phyloP scores from a whole-genome alignment of 2,113 vertebrate species.

The Leucopsar rothschildi region DNA sequence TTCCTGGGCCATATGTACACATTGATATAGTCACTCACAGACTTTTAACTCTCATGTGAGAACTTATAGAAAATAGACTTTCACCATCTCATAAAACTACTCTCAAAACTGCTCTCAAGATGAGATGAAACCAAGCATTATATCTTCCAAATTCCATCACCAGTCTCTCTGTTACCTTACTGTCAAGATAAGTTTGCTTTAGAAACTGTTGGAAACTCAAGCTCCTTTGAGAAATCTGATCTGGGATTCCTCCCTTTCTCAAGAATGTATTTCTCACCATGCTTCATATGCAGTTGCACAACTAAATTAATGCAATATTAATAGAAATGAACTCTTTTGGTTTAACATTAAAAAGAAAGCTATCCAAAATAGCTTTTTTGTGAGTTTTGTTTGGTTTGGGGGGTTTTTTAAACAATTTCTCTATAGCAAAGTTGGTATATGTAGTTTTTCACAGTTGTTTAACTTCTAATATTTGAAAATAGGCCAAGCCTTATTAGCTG shows the following conservation, averaged over 20 bases:
- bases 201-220: not conserved
- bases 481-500: not conserved
- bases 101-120: not conserved
- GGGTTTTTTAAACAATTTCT: not conserved
- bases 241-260: not conserved
- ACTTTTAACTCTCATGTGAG: not conserved
- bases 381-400: not conserved
- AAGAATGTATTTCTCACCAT: not conserved
- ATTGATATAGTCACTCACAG: not conserved
- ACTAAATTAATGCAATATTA: not conserved
- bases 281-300: not conserved
- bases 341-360: not conserved
- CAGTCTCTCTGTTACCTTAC: not conserved
- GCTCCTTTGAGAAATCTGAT: not conserved
- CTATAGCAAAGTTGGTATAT: not conserved
- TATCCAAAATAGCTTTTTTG: not conserved
- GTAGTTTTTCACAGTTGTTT: not conserved
- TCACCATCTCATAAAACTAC: not conserved
- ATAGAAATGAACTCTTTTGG: not conserved
- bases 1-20: not conserved
- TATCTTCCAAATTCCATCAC: not conserved
- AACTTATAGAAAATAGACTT: not conserved
- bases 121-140: not conserved
- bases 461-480: not conserved
- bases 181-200: not conserved